Evolutionary conservation across 2,797 vertebrate genomes (phyloP).

Genomic region (Oreochromis grahami): DNA sequence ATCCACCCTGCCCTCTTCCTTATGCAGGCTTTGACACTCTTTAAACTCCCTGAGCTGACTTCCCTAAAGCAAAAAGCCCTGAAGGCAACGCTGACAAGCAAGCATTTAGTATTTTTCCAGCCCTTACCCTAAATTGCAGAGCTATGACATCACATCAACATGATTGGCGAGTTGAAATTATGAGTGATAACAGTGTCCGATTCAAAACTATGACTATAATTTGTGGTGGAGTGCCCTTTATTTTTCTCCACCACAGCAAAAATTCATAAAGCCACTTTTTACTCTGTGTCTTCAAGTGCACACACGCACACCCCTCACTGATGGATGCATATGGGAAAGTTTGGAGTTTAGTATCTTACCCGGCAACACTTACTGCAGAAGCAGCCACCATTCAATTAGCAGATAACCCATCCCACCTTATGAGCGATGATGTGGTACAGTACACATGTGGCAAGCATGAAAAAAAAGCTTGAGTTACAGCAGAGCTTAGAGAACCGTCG

Average conservation of each 20-base stretch:
- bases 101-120: background rate
- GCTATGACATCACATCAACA: background rate
- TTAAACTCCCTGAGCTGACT: background rate
- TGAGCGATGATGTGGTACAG: background rate
- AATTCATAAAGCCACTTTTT: background rate
- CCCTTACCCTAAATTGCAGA: background rate
- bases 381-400: background rate
- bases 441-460: background rate
- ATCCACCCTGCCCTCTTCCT: background rate
- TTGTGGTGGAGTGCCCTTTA: background rate
- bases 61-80: background rate
- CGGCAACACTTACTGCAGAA: background rate
- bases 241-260: background rate
- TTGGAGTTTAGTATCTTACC: background rate
- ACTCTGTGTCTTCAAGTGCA: background rate
- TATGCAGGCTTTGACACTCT: background rate
- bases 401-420: background rate
- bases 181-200: background rate
- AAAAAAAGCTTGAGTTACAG: background rate
- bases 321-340: background rate
- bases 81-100: background rate
- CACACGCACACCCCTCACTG: background rate
- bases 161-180: background rate
- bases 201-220: background rate
- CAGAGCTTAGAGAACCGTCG: background rate